Base-by-base conservation (phyloP, 2,113 vertebrate species). In the Psephotus haematonotus region DNA sequence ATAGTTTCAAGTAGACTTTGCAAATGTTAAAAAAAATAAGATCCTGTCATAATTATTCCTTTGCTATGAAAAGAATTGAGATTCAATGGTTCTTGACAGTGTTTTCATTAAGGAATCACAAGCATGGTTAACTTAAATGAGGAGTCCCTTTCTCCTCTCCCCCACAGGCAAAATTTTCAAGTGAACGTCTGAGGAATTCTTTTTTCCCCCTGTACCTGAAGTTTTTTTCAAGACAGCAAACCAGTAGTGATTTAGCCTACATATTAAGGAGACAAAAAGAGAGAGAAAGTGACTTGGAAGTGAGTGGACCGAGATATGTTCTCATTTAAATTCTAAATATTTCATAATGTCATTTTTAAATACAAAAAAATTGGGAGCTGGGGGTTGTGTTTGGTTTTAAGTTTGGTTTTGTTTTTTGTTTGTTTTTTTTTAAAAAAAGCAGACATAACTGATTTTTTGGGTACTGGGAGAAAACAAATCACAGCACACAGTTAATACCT, bases 381-480 rank as follows among this genome's bases (percentile, higher is more conserved):
- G 24, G 15, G 5, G 6, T 10, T 75, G 8, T 69, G 19, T 63
- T 64, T 47, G 9, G 0, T 13, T 63, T 41, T 52, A 57, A 57
- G 8, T 22, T n/a, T 57, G 10, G 8, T 28, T 68, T 47, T n/a
- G 19, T 10, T 25, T 8, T 23, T 35, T 35, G 60, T 29, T 29
- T 0, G 17, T 50, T 46, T 55, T 43, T 41, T 46, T 11, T 7
- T 1, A 4, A 41, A 52, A 23, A 35, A 29, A 19, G 0, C 15
- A n/a, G 55, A 35, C 3, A 17, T n/a, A 43, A 41, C 7, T 49
- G 24, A 33, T 49, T 41, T 78, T 86, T 33, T 11, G 31, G 3
- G 9, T 90, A 69, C 9, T 52, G 22, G 17, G 37, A 78, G 9
- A 17, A 25, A 68, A 55, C 7, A 77, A 77, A 44, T 57, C 29